These are phyloP conservation scores for Shargacucullia verbasci DNA, from an alignment of 2,888 invertebrate genomes.

Conservation along the genomic window DNA sequence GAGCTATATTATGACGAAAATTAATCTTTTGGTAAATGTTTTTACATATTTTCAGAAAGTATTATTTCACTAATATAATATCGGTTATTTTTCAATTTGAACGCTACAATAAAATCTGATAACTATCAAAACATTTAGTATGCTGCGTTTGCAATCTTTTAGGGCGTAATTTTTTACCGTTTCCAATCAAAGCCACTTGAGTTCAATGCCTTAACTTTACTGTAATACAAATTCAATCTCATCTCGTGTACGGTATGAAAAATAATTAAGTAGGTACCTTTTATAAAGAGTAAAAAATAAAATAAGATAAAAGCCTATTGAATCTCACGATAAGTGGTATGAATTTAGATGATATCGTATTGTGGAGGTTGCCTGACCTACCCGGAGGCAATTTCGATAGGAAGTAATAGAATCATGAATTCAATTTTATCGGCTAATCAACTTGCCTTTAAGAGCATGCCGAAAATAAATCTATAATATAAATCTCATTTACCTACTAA, in stretches of 20 bases:
- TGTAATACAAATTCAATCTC: background rate
- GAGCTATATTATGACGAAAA: no score
- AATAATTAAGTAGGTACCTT: background rate
- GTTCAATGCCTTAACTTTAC: slow-evolving; percentile 3
- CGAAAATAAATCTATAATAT: slow-evolving; percentile 8
- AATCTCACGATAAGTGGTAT: slow-evolving; percentile 32
- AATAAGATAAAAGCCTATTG: slow-evolving; percentile 25
- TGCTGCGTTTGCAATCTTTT: no score
- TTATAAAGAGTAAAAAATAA: slow-evolving; percentile 4
- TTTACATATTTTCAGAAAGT: no score
- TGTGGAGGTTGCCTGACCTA: slow-evolving; percentile 32
- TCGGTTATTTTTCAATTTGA: no score
- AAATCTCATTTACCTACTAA: slow-evolving; percentile 1
- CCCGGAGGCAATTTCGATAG: slow-evolving; percentile 34
- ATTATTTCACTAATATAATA: no score
- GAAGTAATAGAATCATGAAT: slow-evolving; percentile 50
- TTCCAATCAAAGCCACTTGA: slow-evolving; percentile 5
- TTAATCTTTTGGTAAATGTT: no score
- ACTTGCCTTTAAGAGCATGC: slow-evolving; percentile 21
- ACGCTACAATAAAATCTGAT: no score
- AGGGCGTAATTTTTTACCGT: background rate
- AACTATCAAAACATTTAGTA: no score
- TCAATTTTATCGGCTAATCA: slow-evolving; percentile 46
- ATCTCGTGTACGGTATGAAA: background rate
- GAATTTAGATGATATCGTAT: slow-evolving; percentile 50